phyloP scores from a whole-genome alignment of 2,888 invertebrate species.

The Pedicia rivosa region DNA sequence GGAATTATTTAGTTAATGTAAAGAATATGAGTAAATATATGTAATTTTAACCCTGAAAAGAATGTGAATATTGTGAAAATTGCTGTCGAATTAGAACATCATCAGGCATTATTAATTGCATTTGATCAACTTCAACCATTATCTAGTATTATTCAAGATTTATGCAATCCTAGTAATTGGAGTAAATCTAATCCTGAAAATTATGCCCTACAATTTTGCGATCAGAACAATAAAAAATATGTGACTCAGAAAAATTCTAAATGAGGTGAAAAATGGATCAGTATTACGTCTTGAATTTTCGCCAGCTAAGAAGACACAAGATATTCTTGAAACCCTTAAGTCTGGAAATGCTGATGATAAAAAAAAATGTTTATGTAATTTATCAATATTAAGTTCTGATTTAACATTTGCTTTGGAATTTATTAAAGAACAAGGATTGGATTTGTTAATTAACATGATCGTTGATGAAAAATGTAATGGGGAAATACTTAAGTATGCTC shows the following conservation, averaged over 20 bases:
- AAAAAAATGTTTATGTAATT: constrained; percentile 48
- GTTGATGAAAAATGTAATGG: constrained; percentile 48
- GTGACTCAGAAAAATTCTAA: constrained; percentile 87
- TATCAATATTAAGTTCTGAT: constrained; percentile 67
- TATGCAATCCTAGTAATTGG: constrained; percentile 63
- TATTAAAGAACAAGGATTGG: constrained; percentile 77
- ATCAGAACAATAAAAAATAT: constrained; percentile 70
- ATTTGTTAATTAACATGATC: constrained; percentile 42
- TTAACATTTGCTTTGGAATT: constrained; percentile 86
- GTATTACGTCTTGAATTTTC: constrained; percentile 72
- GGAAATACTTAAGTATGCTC: constrained; percentile 55
- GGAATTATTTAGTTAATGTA: too few species aligned
- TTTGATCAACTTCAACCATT: constrained; percentile 83
- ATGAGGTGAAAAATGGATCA: constrained; percentile 86
- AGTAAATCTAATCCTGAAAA: constrained; percentile 68
- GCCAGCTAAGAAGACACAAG: constrained; percentile 75
- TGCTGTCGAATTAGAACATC: constrained; percentile 64
- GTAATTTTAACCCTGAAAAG: too few species aligned
- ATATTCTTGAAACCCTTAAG: constrained; percentile 63
- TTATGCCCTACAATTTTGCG: constrained; percentile 81
- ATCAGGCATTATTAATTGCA: constrained; percentile 63
- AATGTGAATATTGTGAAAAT: constrained; percentile 81
- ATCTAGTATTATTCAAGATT: constrained; percentile 66
- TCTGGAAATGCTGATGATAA: constrained; percentile 53
- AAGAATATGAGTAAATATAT: too few species aligned